Base-by-base conservation (phyloP, 2,888 invertebrate species). In the Syrista parreyssii region DNA sequence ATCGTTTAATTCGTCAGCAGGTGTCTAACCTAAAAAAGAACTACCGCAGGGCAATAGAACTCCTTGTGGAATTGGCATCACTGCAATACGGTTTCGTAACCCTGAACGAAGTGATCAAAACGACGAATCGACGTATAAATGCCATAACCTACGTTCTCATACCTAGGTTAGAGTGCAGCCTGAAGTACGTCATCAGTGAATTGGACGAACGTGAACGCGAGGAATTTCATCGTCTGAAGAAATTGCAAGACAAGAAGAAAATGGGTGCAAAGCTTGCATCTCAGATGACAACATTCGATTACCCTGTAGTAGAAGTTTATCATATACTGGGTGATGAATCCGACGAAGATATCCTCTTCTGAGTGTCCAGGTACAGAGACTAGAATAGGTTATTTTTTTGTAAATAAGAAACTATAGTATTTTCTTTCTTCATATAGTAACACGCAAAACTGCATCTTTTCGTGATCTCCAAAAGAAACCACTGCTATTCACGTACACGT, bases 1-100 rank as follows among this genome's bases (percentile, higher is more conserved):
- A 40, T 40, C 40, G 40, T 40, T 85, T 94, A 93, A 86, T 94
- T 93, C 87, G 69, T 69, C 12, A 69, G 69, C 69, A 80, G 72
- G 93, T 98, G 84, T 94, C 97, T 75, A 98, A 97, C 92, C 93
- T 99, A 88, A 99, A 99, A 94, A 98, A 98, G 92, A 98, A 98
- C 92, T 99, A 98, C 92, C 96, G 96, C 90, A 96, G 96, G 83
- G 94, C 94, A n/a, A 92, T 95, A 35, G 92, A 93, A 82, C 89
- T 94, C 76, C 89, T 95, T 74, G 94, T 94, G 31, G 93, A 94
- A 82, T 88, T 95, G 82, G 94, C 94, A 31, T 94, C 94, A 11
- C 91, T 94, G 72, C 94, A 95, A 89, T 94, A 94, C 6, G 94
- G 94, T 71, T 95, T 94, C 88, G 93, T 94, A 33, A 94, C 94